These are phyloP conservation scores for Pongo pygmaeus DNA, from an alignment of 2,113 vertebrate genomes.

Conservation along the genomic window DNA sequence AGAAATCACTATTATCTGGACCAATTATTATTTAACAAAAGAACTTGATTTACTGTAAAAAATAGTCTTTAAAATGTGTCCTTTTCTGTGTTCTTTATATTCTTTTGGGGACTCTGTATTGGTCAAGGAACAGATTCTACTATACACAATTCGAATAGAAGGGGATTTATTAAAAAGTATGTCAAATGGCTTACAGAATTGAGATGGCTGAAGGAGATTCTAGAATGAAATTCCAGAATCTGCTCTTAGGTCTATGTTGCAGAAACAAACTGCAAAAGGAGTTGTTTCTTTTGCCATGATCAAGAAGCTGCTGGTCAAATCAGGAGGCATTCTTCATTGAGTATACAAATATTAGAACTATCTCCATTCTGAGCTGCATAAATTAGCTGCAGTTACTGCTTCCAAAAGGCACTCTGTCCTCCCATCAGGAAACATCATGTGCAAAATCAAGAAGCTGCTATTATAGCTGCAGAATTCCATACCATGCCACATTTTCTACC, in stretches of 20 bases:
- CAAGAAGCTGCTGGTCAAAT: not conserved
- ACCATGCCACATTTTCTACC: not conserved
- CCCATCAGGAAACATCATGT: not conserved
- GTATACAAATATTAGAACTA: not conserved
- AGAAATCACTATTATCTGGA: not conserved
- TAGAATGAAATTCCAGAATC: not conserved
- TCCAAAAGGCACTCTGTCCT: not conserved
- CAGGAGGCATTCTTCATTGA: not conserved
- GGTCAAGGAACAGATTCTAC: not conserved
- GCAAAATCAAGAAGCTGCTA: not conserved
- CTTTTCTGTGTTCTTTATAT: not conserved
- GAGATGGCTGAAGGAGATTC: not conserved
- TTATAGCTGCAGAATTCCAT: too few relatives aligned
- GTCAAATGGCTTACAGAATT: not conserved
- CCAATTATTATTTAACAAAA: not conserved
- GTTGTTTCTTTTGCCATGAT: not conserved
- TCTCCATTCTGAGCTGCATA: not conserved
- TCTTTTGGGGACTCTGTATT: not conserved
- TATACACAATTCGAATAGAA: not conserved
- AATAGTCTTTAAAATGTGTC: not conserved
- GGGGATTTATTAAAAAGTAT: accelerated
- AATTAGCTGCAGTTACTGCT: not conserved
- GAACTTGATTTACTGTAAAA: not conserved
- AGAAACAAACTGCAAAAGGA: not conserved
- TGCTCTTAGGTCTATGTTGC: not conserved